Base-by-base conservation (phyloP, 2,888 invertebrate species). In the Andricus curvator region DNA sequence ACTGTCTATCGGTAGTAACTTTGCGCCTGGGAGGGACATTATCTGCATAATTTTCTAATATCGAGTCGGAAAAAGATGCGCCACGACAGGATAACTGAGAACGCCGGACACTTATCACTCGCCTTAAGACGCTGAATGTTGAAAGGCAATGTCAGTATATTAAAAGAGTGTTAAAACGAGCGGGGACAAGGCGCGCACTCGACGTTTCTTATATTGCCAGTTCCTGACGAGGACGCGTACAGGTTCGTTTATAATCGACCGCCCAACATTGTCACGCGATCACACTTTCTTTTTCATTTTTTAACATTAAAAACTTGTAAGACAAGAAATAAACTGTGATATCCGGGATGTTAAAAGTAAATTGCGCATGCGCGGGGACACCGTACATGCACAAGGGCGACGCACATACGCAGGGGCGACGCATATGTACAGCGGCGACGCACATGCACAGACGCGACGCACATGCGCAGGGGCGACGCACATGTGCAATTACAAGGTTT, bases 1-100 rank as follows among this genome's bases (percentile, higher is more conserved):
- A 62, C 81, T 84, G 84, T 84, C 84, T 81, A 84, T 83, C 82
- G 85, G 84, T 77, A 79, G 81, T 81, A 81, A 84, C 80, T 82
- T 83, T 82, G 80, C 80, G 78, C 81, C 82, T 82, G 65, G 80
- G 44, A 65, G 70, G 68, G 48, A 80, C 79, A 66, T 70, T 81
- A 84, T 84, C 82, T 85, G 85, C 85, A 85, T 85, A 85, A 85
- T 85, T 84, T 86, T 84, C 84, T 84, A 85, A 85, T 86, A 85
- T 84, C 80, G 67, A 29, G 68, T 48, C 74, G 74, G 77, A 80
- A 80, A 77, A 81, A 74, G 82, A 82, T 80, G 84, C 78, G 77
- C 78, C 82, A 80, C 79, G 80, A 80, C 80, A 79, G 79, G 56
- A 56, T 74, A 67, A 79, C 70, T 74, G 76, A 51, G 78, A 51